Conservation (phyloP, 2,113 vertebrate species). For the Cavia aperea region DNA sequence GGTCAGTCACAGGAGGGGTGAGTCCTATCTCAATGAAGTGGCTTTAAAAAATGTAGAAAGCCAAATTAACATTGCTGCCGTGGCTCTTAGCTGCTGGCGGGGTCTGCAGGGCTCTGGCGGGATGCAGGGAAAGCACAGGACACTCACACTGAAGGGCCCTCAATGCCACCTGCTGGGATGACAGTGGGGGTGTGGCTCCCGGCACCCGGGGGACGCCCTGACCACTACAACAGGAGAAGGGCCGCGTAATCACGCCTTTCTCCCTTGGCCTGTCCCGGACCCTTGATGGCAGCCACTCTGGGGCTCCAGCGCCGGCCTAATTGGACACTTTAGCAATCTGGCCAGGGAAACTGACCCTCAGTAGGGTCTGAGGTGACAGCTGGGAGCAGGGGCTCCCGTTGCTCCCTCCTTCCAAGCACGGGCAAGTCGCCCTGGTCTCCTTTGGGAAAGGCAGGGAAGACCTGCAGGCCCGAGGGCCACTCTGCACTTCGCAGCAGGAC, state of each 20-base stretch:
- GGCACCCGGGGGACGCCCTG: not conserved
- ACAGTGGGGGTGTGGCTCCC: rapidly evolving
- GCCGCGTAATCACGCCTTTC: not conserved
- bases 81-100: rapidly evolving
- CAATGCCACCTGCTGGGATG: not conserved
- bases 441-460: not conserved
- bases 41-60: not conserved
- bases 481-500: no score
- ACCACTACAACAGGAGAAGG: not conserved
- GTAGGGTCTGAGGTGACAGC: not conserved
- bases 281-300: not conserved
- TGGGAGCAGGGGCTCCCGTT: rapidly evolving
- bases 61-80: rapidly evolving
- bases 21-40: not conserved
- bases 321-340: rapidly evolving
- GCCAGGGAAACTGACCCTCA: not conserved
- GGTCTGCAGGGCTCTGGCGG: not conserved
- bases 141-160: not conserved
- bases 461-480: no score
- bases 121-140: not conserved
- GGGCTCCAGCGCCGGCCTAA: not conserved
- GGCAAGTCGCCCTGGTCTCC: not conserved
- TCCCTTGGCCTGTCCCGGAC: not conserved
- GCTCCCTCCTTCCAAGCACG: not conserved
- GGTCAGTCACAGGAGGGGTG: not conserved